These are phyloP conservation scores for Sitta europaea DNA, from an alignment of 2,113 vertebrate species.

Conservation along the genomic window DNA sequence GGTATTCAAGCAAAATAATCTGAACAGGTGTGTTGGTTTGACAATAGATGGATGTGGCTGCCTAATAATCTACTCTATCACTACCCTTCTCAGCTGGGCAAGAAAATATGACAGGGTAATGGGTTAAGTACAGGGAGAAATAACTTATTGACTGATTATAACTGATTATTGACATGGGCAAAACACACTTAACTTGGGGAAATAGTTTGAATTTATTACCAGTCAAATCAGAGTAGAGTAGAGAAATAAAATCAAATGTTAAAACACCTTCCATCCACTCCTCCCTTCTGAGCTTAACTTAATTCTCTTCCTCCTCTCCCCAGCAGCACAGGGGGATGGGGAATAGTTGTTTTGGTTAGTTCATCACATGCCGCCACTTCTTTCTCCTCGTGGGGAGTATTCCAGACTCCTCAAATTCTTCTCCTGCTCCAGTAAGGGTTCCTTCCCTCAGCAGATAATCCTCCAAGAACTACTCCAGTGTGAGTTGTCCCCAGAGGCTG, in stretches of 20 bases:
- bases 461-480: neutral
- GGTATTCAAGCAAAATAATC: neutral
- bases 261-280: neutral
- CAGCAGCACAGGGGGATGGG: neutral
- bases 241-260: neutral
- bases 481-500: neutral
- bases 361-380: neutral
- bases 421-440: too few relatives aligned
- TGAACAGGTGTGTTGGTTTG: neutral
- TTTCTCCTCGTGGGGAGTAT: neutral
- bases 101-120: neutral
- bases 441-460: neutral
- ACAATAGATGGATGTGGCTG: fast-evolving
- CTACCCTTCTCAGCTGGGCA: neutral
- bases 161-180: neutral
- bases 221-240: neutral
- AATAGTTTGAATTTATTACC: neutral
- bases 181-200: neutral
- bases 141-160: neutral
- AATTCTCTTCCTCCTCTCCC: neutral
- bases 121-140: neutral
- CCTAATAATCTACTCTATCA: neutral
- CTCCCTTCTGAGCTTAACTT: neutral
- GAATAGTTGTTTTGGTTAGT: neutral
- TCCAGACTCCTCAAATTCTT: neutral